Base-by-base conservation (phyloP, 2,113 vertebrate species). In the Neolamprologus kungweensis region DNA sequence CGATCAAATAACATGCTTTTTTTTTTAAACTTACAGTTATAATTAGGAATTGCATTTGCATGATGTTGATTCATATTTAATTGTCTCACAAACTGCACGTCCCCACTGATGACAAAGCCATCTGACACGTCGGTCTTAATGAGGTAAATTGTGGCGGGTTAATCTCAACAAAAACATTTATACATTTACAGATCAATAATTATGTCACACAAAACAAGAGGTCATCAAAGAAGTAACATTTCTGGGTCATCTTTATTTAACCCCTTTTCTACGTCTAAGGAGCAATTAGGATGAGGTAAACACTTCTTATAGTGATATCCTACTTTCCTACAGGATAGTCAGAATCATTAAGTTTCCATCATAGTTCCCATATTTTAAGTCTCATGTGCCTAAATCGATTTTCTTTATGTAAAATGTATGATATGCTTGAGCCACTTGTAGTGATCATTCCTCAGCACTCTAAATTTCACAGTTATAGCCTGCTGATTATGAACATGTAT, bases 31-130 rank as follows among this genome's bases (percentile, higher is more conserved):
- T 79, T 81, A 79, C 80, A 89, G 40, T 87, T 47, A 87, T 87
- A 94, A 94, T 92, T 81, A 94, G 9, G 14, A 89, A 89, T 85
- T 86, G 23, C 83, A 93, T 95, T 93, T 93, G 87, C 91, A 88
- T 91, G 90, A 91, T 88, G 85, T 85, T 68, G 90, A 89, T 91
- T 90, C 90, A 65, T 87, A 86, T 93, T 91, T 90, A 91, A 90
- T 92, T 89, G 90, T 92, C 91, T 85, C 28, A 7, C 60, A 65
- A 60, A 42, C 40, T 91, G 63, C 86, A 54, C 50, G 65, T 90
- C 84, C 26, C 83, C 31, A n/a, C 81, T 71, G 89, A 89, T 88
- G 92, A 92, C 86, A 87, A 90, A 93, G 80, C 51, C 79, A 71
- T 93, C 86, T 91, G 90, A 93, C 93, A 83, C 54, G 80, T 80